Evolutionary conservation across 2,888 invertebrate species (phyloP), one percentile per base, ranked within the genome.

Genomic region (Aquatica leii): DNA sequence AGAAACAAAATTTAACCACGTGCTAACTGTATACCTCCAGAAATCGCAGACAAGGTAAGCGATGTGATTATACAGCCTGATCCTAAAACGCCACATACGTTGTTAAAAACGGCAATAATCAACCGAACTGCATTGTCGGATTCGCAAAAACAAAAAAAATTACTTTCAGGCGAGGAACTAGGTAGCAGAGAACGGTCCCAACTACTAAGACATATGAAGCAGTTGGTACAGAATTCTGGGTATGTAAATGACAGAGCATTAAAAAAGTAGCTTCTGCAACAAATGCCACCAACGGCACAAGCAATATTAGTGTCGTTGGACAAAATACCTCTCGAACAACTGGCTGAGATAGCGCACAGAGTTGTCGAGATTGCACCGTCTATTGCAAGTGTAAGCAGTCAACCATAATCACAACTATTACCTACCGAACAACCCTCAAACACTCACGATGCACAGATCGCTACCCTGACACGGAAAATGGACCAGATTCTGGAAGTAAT

Each of bases 81-180:
- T 14, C 8, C 2, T 1, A 1, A 6, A n/a, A 1, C 17, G 5
- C 53, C 53, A 14, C 21, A 20, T 20, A 53, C 41, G 18, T 40
- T 15, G 11, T n/a, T 53, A 18, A 53, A 41, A 14, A 2, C 34
- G 4, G 40, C 53, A 1, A 53, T 53, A 1, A 41, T 53, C 6
- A 40, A 20, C 12, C 17, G 53, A 1, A 53, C 24, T 4, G 37
- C 52, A 6, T 8, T 53, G 20, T 21, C 41, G 1, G 53, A 53
- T 12, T 53, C 41, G 9, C 50, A 50, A 31, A 24, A 14, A 24
- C n/a, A 24, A n/a, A 50, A 24, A 11, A 20, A 50, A 14, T 9
- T 51, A 14, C 17, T 51, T 1, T 35, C 51, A 4, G 51, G 51
- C 12, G 51, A 51, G n/a, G 51, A 51, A 35, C 9, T 51, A n/a